Percentiles rank a stretch among this genome's conserved stretches.
Conservation (phyloP, 2,113 vertebrate species). For the Grus americana region DNA sequence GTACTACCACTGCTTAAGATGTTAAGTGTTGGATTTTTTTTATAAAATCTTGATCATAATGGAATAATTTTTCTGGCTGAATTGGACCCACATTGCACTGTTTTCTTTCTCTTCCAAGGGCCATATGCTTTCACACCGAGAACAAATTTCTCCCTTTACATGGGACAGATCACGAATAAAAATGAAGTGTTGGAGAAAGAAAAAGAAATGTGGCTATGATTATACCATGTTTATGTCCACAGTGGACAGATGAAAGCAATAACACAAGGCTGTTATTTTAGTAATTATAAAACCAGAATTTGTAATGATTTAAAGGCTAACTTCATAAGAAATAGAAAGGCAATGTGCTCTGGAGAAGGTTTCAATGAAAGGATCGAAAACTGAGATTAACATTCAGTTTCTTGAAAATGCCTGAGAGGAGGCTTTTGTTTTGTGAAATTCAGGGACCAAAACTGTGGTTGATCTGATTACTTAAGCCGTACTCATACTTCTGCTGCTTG, state of each 20-base stretch:
- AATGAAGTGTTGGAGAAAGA: conserved; percentile 58
- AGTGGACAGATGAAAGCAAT: conserved; percentile 60
- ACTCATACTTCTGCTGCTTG: neutral
- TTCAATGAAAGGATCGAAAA: neutral
- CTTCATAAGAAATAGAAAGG: conserved; percentile 6
- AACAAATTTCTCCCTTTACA: conserved; percentile 28
- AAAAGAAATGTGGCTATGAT: conserved; percentile 57
- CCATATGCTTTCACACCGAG: conserved; percentile 28
- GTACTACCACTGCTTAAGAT: neutral
- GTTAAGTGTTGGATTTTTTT: neutral
- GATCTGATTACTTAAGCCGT: neutral
- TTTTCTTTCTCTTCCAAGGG: conserved; percentile 37
- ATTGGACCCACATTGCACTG: conserved; percentile 8
- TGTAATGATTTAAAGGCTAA: conserved; percentile 20
- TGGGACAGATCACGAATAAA: conserved; percentile 8
- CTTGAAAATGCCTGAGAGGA: neutral
- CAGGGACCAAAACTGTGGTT: neutral
- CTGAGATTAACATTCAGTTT: neutral
- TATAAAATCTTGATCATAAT: neutral
- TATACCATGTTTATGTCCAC: conserved; percentile 35
- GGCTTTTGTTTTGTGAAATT: neutral
- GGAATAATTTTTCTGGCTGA: conserved; percentile 6
- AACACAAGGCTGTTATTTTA: conserved; percentile 51
- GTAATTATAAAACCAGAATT: conserved; percentile 58
- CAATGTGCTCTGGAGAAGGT: neutral